Base-by-base conservation (phyloP, 2,113 vertebrate species). In the Apus apus region DNA sequence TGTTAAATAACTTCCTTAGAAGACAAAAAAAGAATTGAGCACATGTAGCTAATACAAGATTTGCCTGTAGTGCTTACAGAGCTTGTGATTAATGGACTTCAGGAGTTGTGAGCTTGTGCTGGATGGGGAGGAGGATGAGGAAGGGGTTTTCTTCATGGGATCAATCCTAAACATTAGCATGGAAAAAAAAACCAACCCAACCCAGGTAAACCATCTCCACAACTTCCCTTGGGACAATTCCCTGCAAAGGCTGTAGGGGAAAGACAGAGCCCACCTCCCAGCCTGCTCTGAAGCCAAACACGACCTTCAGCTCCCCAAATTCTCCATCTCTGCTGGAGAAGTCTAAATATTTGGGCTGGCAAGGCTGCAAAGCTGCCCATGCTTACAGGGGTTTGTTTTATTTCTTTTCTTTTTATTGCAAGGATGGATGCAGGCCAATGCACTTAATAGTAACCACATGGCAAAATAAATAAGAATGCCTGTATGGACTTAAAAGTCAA, bases 401-500 rank as follows among this genome's bases (percentile, higher is more conserved):
- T 92, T 94, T 94, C 13, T 68, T 78, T 56, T 74, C 22, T 50
- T 50, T 22, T 50, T 81, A 76, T 82, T 87, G 14, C 68, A 65
- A 95, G 84, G 76, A 86, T 96, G 93, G 93, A 85, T 95, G 75
- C 61, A 87, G 94, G 80, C 94, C 94, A 97, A 81, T 1, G 9
- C 70, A 94, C 96, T 97, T 97, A 97, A 97, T 96, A 92, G 93
- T 91, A 94, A 95, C 96, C 96, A 97, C 93, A 96, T 96, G 94
- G 94, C 94, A 95, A 96, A 94, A 97, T 96, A 96, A 96, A 96
- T 92, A 97, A 89, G 80, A 97, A 95, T 92, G 91, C 72, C 89
- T 87, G 83, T 74, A 93, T 92, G 58, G 92, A 85, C 87, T 96
- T 95, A 58, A 96, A 97, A 97, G 93, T 95, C 75, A 92, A 95